Percentiles rank a stretch among this genome's conserved stretches.
These are phyloP conservation scores for Pluvialis apricaria DNA, from an alignment of 2,113 vertebrate species.

Conservation along the genomic window DNA sequence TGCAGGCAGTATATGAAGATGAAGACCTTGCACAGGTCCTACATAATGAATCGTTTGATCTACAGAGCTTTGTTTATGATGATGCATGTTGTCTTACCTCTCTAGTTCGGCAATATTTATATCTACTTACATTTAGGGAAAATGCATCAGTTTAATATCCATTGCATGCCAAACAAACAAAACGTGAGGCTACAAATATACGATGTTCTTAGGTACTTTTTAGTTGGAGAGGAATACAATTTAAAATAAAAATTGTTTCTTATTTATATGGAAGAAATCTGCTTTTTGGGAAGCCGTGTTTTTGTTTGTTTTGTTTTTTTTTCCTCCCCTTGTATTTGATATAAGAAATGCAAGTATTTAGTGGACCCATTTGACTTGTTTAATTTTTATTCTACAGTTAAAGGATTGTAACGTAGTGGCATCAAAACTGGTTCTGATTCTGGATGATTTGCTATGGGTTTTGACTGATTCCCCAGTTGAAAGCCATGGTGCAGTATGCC, in stretches of 20 bases:
- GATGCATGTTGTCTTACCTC: background rate
- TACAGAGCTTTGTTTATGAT: background rate
- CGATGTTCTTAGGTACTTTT: background rate
- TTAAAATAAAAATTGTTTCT: background rate
- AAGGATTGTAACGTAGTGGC: slow-evolving; percentile 98
- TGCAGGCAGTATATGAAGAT: background rate
- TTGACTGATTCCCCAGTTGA: slow-evolving; percentile 97
- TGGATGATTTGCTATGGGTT: slow-evolving; percentile 98
- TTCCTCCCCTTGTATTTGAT: background rate
- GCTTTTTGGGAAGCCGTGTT: background rate
- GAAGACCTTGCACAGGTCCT: background rate
- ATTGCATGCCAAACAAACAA: background rate
- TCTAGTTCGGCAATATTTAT: background rate
- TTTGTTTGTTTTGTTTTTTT: too few relatives aligned
- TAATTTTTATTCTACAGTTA: slow-evolving; percentile 69
- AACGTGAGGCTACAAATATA: background rate
- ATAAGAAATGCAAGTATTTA: background rate
- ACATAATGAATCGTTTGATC: background rate
- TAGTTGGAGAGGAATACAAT: background rate
- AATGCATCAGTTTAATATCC: background rate
- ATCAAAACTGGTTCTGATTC: slow-evolving; percentile 91
- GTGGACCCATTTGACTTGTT: background rate
- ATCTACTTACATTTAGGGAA: background rate
- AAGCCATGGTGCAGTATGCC: slow-evolving; percentile 99
- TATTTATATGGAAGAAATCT: background rate